A percentile compares a stretch with the other conserved stretches of the same genome.
Conservation (phyloP, 2,797 vertebrate species). For the Eulemur coronatus region DNA sequence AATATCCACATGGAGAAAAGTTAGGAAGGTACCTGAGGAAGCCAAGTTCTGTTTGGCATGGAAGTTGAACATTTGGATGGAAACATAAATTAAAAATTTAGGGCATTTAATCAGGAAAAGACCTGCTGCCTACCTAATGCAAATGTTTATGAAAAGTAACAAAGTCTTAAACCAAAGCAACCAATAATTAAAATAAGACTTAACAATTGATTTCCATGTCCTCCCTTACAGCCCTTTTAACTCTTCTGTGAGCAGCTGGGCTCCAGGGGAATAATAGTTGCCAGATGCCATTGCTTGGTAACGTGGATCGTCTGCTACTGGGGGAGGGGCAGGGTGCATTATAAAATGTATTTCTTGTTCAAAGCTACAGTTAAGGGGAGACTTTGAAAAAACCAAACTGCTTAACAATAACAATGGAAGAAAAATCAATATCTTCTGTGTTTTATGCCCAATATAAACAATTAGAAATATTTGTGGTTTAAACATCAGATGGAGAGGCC, state of each 20-base stretch:
- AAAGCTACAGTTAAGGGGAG: constrained; percentile 28
- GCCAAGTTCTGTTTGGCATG: background rate
- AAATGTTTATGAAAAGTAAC: constrained; percentile 66
- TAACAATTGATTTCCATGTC: constrained; percentile 64
- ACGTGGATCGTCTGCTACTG: constrained; percentile 19
- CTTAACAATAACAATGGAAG: constrained; percentile 26
- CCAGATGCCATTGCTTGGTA: constrained; percentile 63
- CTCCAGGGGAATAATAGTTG: constrained; percentile 50
- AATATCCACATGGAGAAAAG: constrained; percentile 5
- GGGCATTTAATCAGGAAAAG: constrained; percentile 56
- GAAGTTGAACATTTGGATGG: background rate
- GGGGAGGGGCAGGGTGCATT: background rate
- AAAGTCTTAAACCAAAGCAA: constrained; percentile 51
- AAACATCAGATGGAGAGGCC: background rate
- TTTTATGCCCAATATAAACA: constrained; percentile 43
- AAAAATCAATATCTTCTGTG: background rate
- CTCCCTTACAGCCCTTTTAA: constrained; percentile 52
- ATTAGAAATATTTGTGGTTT: constrained; percentile 52
- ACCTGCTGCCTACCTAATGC: constrained; percentile 40
- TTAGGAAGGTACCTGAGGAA: background rate
- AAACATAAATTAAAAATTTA: constrained; percentile 32
- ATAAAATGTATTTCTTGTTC: constrained; percentile 45
- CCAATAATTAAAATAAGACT: constrained; percentile 69
- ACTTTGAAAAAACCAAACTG: constrained; percentile 13
- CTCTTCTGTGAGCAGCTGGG: constrained; percentile 53